Evolutionary conservation across 2,888 invertebrate species (phyloP), one percentile per base, ranked within the genome.

Genomic region (Rhimphoctona megacephalus): DNA sequence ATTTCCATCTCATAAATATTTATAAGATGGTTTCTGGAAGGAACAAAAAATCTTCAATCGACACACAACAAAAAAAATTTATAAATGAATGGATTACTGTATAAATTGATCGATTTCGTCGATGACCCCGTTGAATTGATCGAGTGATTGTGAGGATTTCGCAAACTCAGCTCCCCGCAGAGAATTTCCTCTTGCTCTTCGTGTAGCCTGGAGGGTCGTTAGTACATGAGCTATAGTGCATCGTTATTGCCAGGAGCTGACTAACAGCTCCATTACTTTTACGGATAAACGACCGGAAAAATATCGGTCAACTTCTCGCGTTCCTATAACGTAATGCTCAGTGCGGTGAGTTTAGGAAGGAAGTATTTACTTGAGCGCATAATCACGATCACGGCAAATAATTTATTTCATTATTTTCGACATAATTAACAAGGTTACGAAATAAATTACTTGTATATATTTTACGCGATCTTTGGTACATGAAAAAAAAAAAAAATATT

Each of bases 201-300:
- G 80, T 69, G 61, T 61, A 69, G 72, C 81, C 72, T 17, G 64
- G 33, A 72, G 81, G 80, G 80, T 84, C 84, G 84, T 84, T 84
- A 84, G 84, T 79, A 66, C 79, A 84, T 74, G 74, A 70, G 77
- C 43, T 61, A 57, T 69, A 57, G 52, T 61, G 46, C 49, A 81
- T 25, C 74, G 74, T 54, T 73, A 66, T 33, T 61, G 54, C 74
- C 69, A 61, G 46, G 84, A 69, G 74, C 77, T 80, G 80, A 84
- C 69, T 80, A 84, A 80, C 84, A 76, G 84, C 84, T 84, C 84
- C 84, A 84, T 84, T 84, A 80, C 84, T 80, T 84, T 52, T 70
- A 43, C 49, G 54, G 72, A 80, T 46, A 82, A 67, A 49, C 73
- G 79, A 72, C 43, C 49, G 74, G 69, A 66, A 30, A 77, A 66